phyloP scores from a whole-genome alignment of 1,140 invertebrate species.

The Drosophila pseudoobscura region DNA sequence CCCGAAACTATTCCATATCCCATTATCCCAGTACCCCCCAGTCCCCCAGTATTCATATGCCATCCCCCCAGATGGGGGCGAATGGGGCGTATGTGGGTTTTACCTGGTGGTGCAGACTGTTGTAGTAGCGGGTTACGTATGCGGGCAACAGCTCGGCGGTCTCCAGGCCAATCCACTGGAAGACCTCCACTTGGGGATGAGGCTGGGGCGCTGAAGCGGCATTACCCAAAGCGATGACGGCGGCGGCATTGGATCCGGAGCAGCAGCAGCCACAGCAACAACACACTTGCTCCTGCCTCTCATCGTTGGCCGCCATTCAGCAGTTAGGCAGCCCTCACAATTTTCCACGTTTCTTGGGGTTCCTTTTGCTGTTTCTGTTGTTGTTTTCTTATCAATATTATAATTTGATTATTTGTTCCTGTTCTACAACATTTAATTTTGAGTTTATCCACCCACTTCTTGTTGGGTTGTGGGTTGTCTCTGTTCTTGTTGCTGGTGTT shows the following conservation, averaged over 20 bases:
- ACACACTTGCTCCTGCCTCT: slow-evolving; percentile 41
- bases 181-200: slow-evolving; percentile 47
- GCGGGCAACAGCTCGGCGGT: slow-evolving; percentile 86
- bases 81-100: slow-evolving; percentile 45
- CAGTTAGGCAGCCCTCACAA: slow-evolving; percentile 45
- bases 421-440: slow-evolving; percentile 34
- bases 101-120: slow-evolving; percentile 86
- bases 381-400: slow-evolving; percentile 40
- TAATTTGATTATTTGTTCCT: slow-evolving; percentile 65
- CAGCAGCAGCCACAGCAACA: slow-evolving; percentile 61
- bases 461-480: background rate
- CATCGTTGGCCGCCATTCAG: slow-evolving; percentile 57
- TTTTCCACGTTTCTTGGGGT: slow-evolving; percentile 34
- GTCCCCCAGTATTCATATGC: background rate
- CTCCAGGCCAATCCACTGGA: slow-evolving; percentile 88
- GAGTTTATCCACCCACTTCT: slow-evolving; percentile 2
- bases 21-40: background rate
- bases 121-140: slow-evolving; percentile 89
- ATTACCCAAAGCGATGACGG: slow-evolving; percentile 9
- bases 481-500: background rate
- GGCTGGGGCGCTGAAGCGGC: slow-evolving; percentile 4
- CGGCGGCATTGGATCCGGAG: slow-evolving; percentile 39
- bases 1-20: background rate
- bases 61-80: background rate
- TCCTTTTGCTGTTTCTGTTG: slow-evolving; percentile 4